A percentile compares a stretch with the other conserved stretches of the same genome.
phyloP scores from a whole-genome alignment of 1,140 invertebrate species.

The Pogonomyrmex barbatus region DNA sequence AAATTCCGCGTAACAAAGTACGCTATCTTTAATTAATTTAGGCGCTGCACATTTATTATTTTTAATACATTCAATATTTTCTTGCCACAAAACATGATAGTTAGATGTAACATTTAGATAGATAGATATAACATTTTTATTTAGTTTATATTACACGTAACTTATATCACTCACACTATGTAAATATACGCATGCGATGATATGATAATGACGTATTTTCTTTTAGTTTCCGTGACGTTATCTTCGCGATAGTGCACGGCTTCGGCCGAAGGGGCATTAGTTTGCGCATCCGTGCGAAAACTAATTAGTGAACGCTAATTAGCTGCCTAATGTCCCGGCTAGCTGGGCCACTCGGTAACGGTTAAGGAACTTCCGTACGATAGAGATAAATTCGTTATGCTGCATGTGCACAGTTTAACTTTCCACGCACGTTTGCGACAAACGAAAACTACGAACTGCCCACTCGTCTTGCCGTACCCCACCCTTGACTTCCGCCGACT shows the following conservation, averaged over 20 bases:
- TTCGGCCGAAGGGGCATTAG: slow-evolving; percentile 43
- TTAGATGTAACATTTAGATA: background rate
- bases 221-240: background rate
- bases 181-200: background rate
- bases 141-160: background rate
- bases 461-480: slow-evolving; percentile 16
- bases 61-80: background rate
- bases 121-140: background rate
- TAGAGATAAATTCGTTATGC: slow-evolving; percentile 53
- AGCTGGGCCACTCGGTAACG: slow-evolving; percentile 48
- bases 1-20: slow-evolving; percentile 18
- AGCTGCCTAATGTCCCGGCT: slow-evolving; percentile 52
- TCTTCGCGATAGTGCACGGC: background rate
- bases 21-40: slow-evolving; percentile 22
- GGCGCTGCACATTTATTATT: background rate
- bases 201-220: background rate
- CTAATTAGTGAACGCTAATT: slow-evolving; percentile 64
- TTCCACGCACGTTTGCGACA: slow-evolving; percentile 59
- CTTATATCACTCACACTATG: no score
- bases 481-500: background rate
- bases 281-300: slow-evolving; percentile 43
- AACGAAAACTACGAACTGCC: slow-evolving; percentile 54
- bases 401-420: slow-evolving; percentile 48
- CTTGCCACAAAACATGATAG: background rate
- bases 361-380: slow-evolving; percentile 40